phyloP scores from a whole-genome alignment of 2,888 invertebrate genomes.

The Acanthopleura granulata region DNA sequence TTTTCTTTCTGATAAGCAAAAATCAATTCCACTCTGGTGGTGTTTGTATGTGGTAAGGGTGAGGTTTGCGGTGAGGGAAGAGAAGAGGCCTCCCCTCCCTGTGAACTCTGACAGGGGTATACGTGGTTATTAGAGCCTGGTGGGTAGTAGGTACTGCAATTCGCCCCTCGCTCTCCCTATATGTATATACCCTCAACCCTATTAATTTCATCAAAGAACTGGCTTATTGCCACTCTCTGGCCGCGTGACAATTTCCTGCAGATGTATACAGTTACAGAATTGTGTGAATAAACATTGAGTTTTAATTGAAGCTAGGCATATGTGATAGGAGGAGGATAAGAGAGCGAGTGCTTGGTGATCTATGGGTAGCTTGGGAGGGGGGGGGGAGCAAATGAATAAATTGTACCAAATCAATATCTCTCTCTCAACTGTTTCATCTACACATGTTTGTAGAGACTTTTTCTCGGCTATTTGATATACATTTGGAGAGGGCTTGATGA shows the following conservation, averaged over 20 bases:
- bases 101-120: too few species aligned
- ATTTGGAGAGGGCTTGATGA: slow-evolving; percentile 1
- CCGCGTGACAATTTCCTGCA: too few species aligned
- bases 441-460: slow-evolving; percentile 1
- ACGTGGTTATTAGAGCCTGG: too few species aligned
- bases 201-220: too few species aligned
- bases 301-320: slow-evolving; percentile 2
- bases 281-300: slow-evolving; percentile 4
- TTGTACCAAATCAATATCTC: not conserved
- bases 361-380: not conserved
- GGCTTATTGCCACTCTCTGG: too few species aligned
- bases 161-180: too few species aligned
- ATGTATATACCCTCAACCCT: too few species aligned
- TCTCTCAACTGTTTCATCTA: slow-evolving; percentile 11
- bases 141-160: too few species aligned
- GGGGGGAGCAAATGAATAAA: slow-evolving; percentile 1
- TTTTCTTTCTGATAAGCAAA: slow-evolving; percentile 13
- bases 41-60: too few species aligned
- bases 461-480: slow-evolving; percentile 10
- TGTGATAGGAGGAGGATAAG: not conserved
- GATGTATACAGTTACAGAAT: not conserved
- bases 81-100: too few species aligned
- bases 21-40: slow-evolving; percentile 5
- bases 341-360: not conserved
- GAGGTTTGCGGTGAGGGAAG: too few species aligned